phyloP scores from a whole-genome alignment of 2,797 vertebrate species.

The Clarias fuscus region DNA sequence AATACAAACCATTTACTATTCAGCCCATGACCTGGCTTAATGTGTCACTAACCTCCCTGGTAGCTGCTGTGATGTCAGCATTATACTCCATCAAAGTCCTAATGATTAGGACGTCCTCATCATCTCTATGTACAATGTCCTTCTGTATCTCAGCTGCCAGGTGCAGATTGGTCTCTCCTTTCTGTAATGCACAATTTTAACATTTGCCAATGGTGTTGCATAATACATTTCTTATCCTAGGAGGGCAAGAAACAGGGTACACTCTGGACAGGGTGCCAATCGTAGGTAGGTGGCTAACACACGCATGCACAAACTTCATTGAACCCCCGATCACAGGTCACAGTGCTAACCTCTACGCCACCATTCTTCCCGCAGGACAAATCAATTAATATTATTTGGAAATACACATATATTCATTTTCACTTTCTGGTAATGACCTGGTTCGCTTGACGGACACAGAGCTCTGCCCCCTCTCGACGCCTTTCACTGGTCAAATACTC shows the following conservation, averaged over 20 bases:
- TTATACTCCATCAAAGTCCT: constrained; percentile 61
- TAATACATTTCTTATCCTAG: background rate
- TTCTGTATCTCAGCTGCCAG: constrained; percentile 61
- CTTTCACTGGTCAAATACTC: constrained; percentile 58
- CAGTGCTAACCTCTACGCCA: too few relatives aligned
- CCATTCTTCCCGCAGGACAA: too few relatives aligned
- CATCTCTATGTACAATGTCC: constrained; percentile 52
- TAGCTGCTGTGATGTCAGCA: constrained; percentile 57
- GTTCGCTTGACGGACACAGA: constrained; percentile 63
- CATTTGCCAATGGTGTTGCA: background rate
- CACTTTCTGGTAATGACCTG: constrained; percentile 41
- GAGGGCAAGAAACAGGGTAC: too few relatives aligned
- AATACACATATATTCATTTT: background rate
- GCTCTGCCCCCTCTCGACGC: constrained; percentile 53
- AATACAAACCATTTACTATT: background rate
- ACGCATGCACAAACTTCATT: too few relatives aligned
- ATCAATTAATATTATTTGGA: background rate
- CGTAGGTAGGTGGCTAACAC: too few relatives aligned
- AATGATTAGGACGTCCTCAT: constrained; percentile 57
- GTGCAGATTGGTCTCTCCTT: constrained; percentile 61
- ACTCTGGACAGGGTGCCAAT: too few relatives aligned
- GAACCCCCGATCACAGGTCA: too few relatives aligned
- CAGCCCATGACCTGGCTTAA: background rate
- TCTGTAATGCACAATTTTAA: constrained; percentile 19
- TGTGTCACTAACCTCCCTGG: constrained; percentile 48